Conservation (phyloP, 2,113 vertebrate genomes). For the Oxyura jamaicensis region DNA sequence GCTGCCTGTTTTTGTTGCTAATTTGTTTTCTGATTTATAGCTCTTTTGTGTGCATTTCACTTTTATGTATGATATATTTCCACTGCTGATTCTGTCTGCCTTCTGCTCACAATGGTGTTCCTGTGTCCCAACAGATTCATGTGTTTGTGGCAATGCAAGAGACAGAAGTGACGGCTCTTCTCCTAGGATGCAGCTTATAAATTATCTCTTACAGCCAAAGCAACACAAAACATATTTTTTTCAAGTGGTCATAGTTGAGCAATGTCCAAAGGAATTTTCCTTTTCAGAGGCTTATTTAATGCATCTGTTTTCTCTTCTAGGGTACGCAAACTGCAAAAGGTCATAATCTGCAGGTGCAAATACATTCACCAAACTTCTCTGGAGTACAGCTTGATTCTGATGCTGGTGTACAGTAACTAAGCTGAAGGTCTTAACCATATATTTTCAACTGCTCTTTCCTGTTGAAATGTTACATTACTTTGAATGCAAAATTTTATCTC, state of each 20-base stretch:
- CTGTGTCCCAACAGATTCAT: conserved; percentile 50
- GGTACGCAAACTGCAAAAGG: neutral
- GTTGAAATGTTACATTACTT: neutral
- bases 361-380: neutral
- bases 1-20: neutral
- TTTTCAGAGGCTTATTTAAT: conserved; percentile 29
- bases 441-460: neutral
- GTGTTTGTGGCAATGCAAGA: conserved; percentile 31
- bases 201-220: conserved; percentile 31
- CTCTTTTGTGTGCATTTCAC: conserved; percentile 29
- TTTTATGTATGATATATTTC: conserved; percentile 54
- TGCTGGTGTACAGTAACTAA: neutral
- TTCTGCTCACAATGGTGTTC: conserved; percentile 42
- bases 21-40: conserved; percentile 66
- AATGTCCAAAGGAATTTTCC: conserved; percentile 22
- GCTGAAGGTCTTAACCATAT: neutral
- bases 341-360: conserved; percentile 21
- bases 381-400: neutral
- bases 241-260: conserved; percentile 16
- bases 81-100: conserved; percentile 40
- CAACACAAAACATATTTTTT: conserved; percentile 20
- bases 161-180: conserved; percentile 3
- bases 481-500: conserved; percentile 1
- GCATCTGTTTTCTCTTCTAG: conserved; percentile 2
- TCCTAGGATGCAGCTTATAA: conserved; percentile 55